Base-by-base conservation (phyloP, 2,888 invertebrate genomes). In the Amphipyra tragopoginis region DNA sequence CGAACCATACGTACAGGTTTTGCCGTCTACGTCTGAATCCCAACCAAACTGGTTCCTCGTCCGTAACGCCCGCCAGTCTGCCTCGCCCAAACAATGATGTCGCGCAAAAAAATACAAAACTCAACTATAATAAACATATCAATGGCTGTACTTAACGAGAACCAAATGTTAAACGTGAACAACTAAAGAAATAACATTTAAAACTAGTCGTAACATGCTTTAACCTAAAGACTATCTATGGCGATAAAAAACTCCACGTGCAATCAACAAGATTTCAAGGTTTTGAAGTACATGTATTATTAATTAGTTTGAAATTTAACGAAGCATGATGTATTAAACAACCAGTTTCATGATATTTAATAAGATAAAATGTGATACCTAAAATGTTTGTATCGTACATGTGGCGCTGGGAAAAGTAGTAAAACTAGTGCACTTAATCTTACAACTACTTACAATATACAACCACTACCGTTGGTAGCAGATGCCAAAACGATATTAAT, bases 11-110 rank as follows among this genome's bases (percentile, higher is more conserved):
- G 51, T 75, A 65, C 78, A 66, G 78, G 78, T 72, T 79, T 75
- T 36, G 70, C 65, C 62, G 62, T 65, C 70, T 54, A 62, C 62
- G 62, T 65, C 70, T 52, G 65, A 79, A 83, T 83, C 83, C 81
- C 81, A 71, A 79, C 70, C 77, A 81, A 90, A 93, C 92, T 75
- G 90, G 93, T 93, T 93, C 80, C 65, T 63, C 72, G 89, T 80
- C 89, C 88, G 86, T 83, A 91, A 86, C 89, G 93, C 91, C 93
- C 91, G 92, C 87, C 74, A 87, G 92, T 92, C 93, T 93, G 88
- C 86, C 85, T 86, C 84, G 82, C 85, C 89, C 86, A 84, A 84
- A 81, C 84, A 80, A 72, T 74, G 63, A 72, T 70, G 61, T 63
- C 65, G 63, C 76, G 82, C 86, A 88, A 87, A 90, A n/a, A 85